A percentile compares a stretch with the other conserved stretches of the same genome.
Conservation (phyloP, 2,888 invertebrate species). For the Sarcophaga carnaria region DNA sequence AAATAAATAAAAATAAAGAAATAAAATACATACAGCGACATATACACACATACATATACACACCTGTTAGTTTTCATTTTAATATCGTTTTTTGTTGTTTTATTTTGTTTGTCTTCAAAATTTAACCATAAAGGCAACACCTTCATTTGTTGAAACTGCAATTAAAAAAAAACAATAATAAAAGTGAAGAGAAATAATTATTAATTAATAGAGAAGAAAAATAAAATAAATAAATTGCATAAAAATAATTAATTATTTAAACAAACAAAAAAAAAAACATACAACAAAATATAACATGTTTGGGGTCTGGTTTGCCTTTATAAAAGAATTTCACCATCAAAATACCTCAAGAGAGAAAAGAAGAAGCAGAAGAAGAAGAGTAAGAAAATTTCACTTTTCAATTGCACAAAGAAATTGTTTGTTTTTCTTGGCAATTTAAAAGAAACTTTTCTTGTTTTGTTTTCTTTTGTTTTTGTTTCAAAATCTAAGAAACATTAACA, state of each 20-base stretch:
- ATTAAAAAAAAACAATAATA: slow-evolving; percentile 40
- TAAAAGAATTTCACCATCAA: no score
- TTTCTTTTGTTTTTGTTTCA: not conserved
- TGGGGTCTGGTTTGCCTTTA: not conserved
- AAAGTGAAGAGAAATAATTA: slow-evolving; percentile 52
- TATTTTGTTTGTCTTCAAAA: not conserved
- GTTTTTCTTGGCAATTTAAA: not conserved
- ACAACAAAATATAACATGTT: not conserved
- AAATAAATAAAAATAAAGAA: slow-evolving; percentile 8
- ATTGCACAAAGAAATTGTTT: not conserved
- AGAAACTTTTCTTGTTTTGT: not conserved
- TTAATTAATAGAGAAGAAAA: slow-evolving; percentile 14
- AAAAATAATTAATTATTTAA: not conserved
- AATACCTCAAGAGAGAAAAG: not conserved
- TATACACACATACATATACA: slow-evolving; percentile 39
- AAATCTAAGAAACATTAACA: not conserved
- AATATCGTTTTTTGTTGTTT: not conserved
- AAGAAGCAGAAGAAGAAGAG: not conserved
- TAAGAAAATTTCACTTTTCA: slow-evolving; percentile 43
- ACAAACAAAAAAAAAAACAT: slow-evolving; percentile 11
- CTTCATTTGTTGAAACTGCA: slow-evolving; percentile 54
- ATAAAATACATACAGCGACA: slow-evolving; percentile 1
- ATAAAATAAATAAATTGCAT: slow-evolving; percentile 19
- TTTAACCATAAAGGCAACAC: slow-evolving; percentile 48
- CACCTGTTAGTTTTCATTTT: slow-evolving; percentile 54